Conservation (phyloP, 2,888 invertebrate genomes). For the Eurytoma californica region DNA sequence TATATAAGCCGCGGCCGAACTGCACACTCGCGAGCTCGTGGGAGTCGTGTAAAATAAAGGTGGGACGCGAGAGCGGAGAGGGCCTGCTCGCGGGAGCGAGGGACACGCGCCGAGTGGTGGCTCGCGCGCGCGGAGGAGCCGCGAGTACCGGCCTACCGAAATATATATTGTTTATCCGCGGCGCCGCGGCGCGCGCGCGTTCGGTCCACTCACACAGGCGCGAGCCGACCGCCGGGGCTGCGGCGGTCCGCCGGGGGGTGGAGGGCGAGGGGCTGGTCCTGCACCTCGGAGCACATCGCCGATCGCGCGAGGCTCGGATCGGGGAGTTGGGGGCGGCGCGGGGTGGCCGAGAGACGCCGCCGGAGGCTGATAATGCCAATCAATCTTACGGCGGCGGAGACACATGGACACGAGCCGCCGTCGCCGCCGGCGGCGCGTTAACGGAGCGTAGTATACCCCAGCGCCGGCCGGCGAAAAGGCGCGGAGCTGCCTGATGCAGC, state of each 20-base stretch:
- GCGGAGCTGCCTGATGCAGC: not conserved
- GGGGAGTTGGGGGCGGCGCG: too few relatives aligned
- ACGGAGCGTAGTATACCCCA: constrained; percentile 4
- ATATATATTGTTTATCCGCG: constrained; percentile 52
- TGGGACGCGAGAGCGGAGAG: too few relatives aligned
- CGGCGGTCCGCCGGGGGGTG: too few relatives aligned
- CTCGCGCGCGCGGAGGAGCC: constrained; percentile 22
- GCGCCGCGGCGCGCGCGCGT: constrained; percentile 27
- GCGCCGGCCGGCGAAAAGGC: constrained; percentile 48
- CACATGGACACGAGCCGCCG: not conserved
- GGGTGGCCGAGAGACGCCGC: too few relatives aligned
- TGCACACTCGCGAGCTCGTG: too few relatives aligned
- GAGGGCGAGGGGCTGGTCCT: too few relatives aligned
- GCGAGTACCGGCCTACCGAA: constrained; percentile 43
- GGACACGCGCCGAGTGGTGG: not conserved
- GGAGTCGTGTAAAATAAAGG: too few relatives aligned
- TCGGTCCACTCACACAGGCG: not conserved
- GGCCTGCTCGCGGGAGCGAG: not conserved
- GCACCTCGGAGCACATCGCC: too few relatives aligned
- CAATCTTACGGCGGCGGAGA: too few relatives aligned
- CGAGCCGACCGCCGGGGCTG: too few relatives aligned
- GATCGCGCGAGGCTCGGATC: too few relatives aligned
- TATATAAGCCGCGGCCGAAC: not conserved
- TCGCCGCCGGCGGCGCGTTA: not conserved
- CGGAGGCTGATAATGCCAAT: too few relatives aligned